These are phyloP conservation scores for Sesamia nonagrioides DNA, from an alignment of 1,140 invertebrate genomes.

Conservation along the genomic window DNA sequence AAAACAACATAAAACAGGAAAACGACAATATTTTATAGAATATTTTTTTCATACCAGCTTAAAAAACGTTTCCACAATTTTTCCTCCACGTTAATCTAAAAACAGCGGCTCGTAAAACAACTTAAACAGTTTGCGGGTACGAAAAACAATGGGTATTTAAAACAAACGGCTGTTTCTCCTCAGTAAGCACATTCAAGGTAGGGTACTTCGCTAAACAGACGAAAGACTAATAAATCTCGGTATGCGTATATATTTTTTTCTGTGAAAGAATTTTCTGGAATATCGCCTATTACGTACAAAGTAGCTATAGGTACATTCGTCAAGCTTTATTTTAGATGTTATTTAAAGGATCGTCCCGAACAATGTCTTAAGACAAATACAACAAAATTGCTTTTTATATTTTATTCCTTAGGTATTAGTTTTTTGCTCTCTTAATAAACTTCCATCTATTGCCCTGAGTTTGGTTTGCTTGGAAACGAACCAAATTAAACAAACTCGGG, in stretches of 20 bases:
- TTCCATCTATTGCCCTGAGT: no score
- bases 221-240: slow-evolving; percentile 11
- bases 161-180: background rate
- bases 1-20: no score
- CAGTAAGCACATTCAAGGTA: background rate
- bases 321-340: background rate
- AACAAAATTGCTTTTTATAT: no score
- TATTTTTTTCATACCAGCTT: no score
- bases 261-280: background rate
- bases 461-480: no score
- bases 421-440: no score
- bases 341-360: background rate
- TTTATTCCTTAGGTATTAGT: no score
- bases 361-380: background rate
- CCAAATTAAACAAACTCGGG: no score
- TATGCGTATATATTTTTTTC: slow-evolving; percentile 12
- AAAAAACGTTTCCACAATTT: background rate
- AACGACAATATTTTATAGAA: no score
- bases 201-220: background rate
- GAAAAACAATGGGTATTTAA: slow-evolving; percentile 5
- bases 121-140: background rate
- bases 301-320: background rate
- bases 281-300: background rate
- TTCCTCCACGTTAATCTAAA: background rate
- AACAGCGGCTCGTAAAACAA: slow-evolving; percentile 13